Evolutionary conservation across 1,140 invertebrate species (phyloP), one percentile per base, ranked within the genome.

Genomic region (Rhyzopertha dominica): DNA sequence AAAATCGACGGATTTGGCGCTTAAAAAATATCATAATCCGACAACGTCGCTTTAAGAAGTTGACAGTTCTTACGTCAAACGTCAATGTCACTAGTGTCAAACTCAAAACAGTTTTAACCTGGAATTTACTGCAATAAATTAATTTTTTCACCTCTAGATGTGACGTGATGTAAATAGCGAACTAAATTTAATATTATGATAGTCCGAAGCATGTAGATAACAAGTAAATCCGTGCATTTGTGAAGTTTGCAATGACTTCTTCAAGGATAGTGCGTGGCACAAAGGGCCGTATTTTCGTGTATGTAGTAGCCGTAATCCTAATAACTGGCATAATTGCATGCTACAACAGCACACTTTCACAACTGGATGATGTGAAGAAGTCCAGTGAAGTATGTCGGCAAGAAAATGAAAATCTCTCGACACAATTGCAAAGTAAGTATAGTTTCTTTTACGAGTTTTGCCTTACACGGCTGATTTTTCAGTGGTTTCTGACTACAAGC

Each of bases 231-330:
- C n/a, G n/a, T n/a, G n/a, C n/a, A n/a, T n/a, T n/a, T n/a, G n/a
- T n/a, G n/a, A n/a, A n/a, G n/a, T n/a, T n/a, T 59, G 61, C 59
- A 37, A 72, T 74, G 71, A 72, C 67, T 52, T 60, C 70, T 32
- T 69, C 72, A 54, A 62, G 73, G 24, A 68, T 74, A 45, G 72
- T 71, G 35, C 67, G 73, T 24, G 68, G 71, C 22, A 71, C 70
- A 16, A 72, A 71, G 51, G 67, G 67, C 50, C 67, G 72, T 40
- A 65, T 74, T 35, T 66, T 73, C 45, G 47, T 73, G 20, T 64
- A 69, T 26, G 53, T 74, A 46, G 66, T 59, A 54, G 63, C 62
- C 38, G 58, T 71, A 38, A 47, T 73, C 25, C 54, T 69, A 12
- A 62, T 72, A 38, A 60, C 70, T 4, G 70, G 69, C 24, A 61